Base-by-base conservation (phyloP, 2,113 vertebrate species). In the Colistium nudipinnis region DNA sequence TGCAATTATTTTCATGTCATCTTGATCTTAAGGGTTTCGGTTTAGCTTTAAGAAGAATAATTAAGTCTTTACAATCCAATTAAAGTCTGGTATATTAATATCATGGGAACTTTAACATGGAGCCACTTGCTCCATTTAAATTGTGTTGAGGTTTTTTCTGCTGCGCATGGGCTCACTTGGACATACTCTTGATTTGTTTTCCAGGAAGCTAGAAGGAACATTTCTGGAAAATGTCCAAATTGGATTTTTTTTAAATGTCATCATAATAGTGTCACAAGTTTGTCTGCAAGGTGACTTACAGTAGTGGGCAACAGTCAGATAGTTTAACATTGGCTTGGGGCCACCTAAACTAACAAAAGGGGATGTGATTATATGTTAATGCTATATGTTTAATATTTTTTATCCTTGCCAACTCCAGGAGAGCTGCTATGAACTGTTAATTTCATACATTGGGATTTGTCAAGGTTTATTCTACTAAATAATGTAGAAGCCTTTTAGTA, bases 281-380 rank as follows among this genome's bases (percentile, higher is more conserved):
- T 19, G 36, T 53, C 27, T 41, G 12, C 6, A 28, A 30, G 36
- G 62, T 17, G n/a, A 4, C 31, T 14, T 19, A 27, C 19, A 19
- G 20, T n/a, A 8, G 51, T n/a, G 5, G n/a, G 17, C 24, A 70
- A 52, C 55, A 24, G 33, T 60, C 33, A 51, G 4, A 60, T 39
- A n/a, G 25, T 60, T 69, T 30, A 16, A 41, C 20, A n/a, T 28
- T 57, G 53, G 43, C 22, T 38, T 35, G 22, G 36, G 2, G 65
- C 31, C 53, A 38, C 31, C 2, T 12, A 20, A 11, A n/a, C 1
- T 17, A 35, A 7, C 35, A 56, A n/a, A 45, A 44, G 3, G 25
- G 5, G 41, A 25, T 4, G 2, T 10, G 7, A 51, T 31, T n/a
- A 10, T 43, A 27, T 66, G 63, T 14, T 33, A 24, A 12, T 47